Conservation (phyloP, 1,140 invertebrate species). For the Drosophila triauraria region DNA sequence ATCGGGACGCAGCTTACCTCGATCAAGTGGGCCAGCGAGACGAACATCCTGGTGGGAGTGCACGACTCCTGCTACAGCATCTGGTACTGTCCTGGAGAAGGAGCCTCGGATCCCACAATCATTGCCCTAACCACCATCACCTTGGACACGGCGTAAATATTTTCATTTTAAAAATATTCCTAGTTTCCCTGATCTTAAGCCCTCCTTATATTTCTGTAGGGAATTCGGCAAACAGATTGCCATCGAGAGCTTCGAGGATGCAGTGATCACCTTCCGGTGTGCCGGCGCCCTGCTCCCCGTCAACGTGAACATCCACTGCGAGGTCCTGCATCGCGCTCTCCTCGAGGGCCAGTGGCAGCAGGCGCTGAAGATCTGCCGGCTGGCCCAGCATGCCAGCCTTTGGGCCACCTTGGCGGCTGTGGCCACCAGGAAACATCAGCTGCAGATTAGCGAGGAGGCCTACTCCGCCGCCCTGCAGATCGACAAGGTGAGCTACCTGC, state of each 20-base stretch:
- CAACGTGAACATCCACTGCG: conserved; percentile 76
- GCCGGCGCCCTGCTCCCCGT: conserved; percentile 74
- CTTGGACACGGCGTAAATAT: conserved; percentile 87
- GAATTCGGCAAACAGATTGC: conserved; percentile 89
- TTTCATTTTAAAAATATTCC: too few species aligned
- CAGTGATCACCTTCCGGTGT: conserved; percentile 76
- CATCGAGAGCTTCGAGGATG: conserved; percentile 92
- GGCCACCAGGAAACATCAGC: conserved; percentile 91
- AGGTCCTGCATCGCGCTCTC: conserved; percentile 76
- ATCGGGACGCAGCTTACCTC: conserved; percentile 92
- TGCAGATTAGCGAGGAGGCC: conserved; percentile 94
- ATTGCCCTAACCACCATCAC: conserved; percentile 85
- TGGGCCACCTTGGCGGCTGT: conserved; percentile 96
- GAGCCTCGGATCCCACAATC: conserved; percentile 91
- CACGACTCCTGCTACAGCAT: conserved; percentile 92
- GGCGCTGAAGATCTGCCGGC: conserved; percentile 74
- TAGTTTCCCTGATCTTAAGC: conserved; percentile 18
- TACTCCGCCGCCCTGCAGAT: conserved; percentile 95
- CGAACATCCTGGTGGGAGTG: conserved; percentile 94
- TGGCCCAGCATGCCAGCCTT: conserved; percentile 89
- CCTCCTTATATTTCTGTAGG: conserved; percentile 22
- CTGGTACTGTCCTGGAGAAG: conserved; percentile 93
- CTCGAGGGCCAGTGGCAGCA: conserved; percentile 80
- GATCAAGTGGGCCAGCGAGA: conserved; percentile 92
- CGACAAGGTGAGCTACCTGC: conserved; percentile 95